Percentiles rank a stretch among this genome's conserved stretches.
phyloP scores from a whole-genome alignment of 2,113 vertebrate species.

The Grus americana region DNA sequence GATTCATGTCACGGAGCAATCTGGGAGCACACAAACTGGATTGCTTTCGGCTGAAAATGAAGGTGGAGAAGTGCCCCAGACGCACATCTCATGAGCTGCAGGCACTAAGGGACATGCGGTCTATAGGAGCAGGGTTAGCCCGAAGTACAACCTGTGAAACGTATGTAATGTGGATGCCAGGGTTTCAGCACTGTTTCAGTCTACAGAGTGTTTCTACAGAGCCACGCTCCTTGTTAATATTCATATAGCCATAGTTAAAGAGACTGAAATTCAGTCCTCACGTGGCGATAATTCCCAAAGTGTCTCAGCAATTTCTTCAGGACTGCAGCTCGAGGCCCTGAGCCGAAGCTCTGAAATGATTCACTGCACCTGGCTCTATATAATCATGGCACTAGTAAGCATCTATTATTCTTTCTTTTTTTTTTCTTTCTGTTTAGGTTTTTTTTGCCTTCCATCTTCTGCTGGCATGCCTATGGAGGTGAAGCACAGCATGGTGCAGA shows the following conservation, averaged over 20 bases:
- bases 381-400: not conserved
- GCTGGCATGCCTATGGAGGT: not conserved
- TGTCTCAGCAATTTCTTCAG: constrained; percentile 4
- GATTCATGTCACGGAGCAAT: not conserved
- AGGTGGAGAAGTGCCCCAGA: not conserved
- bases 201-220: not conserved
- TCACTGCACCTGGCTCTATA: not conserved
- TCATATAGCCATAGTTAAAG: not conserved
- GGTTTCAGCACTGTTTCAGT: not conserved
- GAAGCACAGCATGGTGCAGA: not conserved
- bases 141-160: fast-evolving
- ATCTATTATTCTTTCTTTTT: not conserved
- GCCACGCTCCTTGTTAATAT: not conserved
- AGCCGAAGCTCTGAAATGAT: not conserved
- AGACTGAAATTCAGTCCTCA: not conserved
- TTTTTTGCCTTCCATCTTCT: not conserved
- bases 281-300: not conserved
- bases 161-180: not conserved
- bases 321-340: not conserved
- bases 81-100: not conserved
- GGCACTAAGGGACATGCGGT: not conserved
- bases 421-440: not conserved
- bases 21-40: not conserved
- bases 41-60: not conserved
- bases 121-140: not conserved